These are phyloP conservation scores for Brachyhypopomus occidentalis DNA, from an alignment of 2,113 vertebrate genomes.

Conservation along the genomic window DNA sequence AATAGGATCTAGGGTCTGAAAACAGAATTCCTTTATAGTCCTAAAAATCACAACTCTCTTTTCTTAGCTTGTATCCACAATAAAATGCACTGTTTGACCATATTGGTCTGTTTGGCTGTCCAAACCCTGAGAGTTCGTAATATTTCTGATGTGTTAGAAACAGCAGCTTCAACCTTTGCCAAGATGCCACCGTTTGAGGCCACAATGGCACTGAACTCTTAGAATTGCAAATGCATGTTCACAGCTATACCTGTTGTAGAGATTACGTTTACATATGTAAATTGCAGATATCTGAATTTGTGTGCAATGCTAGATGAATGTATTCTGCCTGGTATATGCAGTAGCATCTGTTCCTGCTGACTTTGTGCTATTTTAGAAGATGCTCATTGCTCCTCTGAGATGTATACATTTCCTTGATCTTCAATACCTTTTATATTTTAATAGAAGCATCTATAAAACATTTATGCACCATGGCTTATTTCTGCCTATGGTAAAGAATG, in stretches of 20 bases:
- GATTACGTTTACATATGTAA: constrained; percentile 11
- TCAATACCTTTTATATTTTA: constrained; percentile 9
- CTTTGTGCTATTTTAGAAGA: constrained; percentile 57
- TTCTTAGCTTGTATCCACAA: constrained; percentile 30
- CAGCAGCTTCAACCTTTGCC: not conserved
- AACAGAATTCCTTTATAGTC: constrained; percentile 14
- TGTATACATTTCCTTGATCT: constrained; percentile 23
- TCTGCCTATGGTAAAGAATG: constrained; percentile 15
- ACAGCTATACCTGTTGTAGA: constrained; percentile 2
- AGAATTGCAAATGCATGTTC: not conserved
- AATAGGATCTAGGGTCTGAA: not conserved
- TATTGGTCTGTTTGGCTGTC: constrained; percentile 53
- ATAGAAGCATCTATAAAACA: constrained; percentile 24
- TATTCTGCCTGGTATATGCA: constrained; percentile 54
- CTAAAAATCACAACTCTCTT: constrained; percentile 25
- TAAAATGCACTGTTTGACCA: constrained; percentile 48
- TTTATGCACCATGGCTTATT: constrained; percentile 19
- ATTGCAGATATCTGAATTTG: constrained; percentile 47
- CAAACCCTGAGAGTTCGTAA: constrained; percentile 29
- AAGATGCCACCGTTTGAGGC: not conserved
- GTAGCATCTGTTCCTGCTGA: constrained; percentile 51
- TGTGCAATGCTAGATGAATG: constrained; percentile 51
- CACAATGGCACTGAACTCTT: not conserved
- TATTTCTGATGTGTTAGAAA: constrained; percentile 50
- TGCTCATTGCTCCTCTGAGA: constrained; percentile 38